A percentile compares a stretch with the other conserved stretches of the same genome.
Evolutionary conservation across 1,140 invertebrate species (phyloP).

Genomic region (Drosophila subpulchrella): DNA sequence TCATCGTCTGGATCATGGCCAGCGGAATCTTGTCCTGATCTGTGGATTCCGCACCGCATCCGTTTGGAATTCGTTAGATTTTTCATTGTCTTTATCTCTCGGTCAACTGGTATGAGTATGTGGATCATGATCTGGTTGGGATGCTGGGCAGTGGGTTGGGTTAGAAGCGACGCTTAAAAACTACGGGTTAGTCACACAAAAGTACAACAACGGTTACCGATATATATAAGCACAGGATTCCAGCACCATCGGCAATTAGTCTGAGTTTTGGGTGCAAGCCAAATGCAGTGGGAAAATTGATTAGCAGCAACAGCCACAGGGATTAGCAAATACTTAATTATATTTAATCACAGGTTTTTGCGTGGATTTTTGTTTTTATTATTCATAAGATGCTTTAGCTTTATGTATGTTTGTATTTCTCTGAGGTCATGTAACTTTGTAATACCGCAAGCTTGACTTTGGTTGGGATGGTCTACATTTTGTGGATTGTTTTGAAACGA

Average conservation of each 20-base stretch:
- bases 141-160: slow-evolving; percentile 16
- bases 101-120: neutral
- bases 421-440: neutral
- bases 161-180: slow-evolving; percentile 35
- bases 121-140: slow-evolving; percentile 11
- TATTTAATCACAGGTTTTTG: slow-evolving; percentile 6
- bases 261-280: slow-evolving; percentile 14
- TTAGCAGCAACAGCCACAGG: slow-evolving; percentile 19
- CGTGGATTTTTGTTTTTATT: neutral
- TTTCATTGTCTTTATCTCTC: neutral
- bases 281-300: slow-evolving; percentile 9
- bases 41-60: slow-evolving; percentile 84
- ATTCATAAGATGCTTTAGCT: neutral
- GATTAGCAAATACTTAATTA: slow-evolving; percentile 3
- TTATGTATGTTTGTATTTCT: neutral
- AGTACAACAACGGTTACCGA: slow-evolving; percentile 53
- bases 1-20: slow-evolving; percentile 98
- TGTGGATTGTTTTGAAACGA: neutral
- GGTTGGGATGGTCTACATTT: no score
- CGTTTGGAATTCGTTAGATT: slow-evolving; percentile 4
- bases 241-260: slow-evolving; percentile 41
- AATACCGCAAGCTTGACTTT: no score
- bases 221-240: slow-evolving; percentile 26
- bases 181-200: slow-evolving; percentile 69
- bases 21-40: slow-evolving; percentile 94